Percentiles rank a stretch among this genome's conserved stretches.
These are phyloP conservation scores for Calliphora vomitoria DNA, from an alignment of 2,888 invertebrate species.

Conservation along the genomic window DNA sequence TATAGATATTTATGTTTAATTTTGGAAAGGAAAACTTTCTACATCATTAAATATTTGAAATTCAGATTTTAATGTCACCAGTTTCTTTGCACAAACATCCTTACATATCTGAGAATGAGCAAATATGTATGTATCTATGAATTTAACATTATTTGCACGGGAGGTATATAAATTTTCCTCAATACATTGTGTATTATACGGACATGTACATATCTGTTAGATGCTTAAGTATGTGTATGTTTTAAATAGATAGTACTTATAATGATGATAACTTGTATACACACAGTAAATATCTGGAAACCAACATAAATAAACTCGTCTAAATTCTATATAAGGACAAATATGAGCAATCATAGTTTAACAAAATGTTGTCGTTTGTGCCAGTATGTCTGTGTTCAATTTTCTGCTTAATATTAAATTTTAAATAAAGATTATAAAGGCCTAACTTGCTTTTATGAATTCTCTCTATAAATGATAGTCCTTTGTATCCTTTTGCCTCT, in stretches of 20 bases:
- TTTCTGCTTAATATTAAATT: not conserved
- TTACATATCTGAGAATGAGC: not conserved
- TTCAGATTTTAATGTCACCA: constrained; percentile 1
- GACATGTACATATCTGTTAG: not conserved
- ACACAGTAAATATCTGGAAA: constrained; percentile 42
- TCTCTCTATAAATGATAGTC: not conserved
- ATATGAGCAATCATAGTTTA: constrained; percentile 55
- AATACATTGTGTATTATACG: not conserved
- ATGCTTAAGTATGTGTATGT: not conserved
- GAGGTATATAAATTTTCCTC: constrained; percentile 1
- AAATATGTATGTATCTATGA: not conserved
- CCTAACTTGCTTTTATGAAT: not conserved
- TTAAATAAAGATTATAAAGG: not conserved
- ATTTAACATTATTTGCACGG: not conserved
- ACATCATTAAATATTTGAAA: constrained; percentile 56
- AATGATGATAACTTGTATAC: not conserved
- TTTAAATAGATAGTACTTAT: constrained; percentile 6
- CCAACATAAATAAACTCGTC: constrained; percentile 19
- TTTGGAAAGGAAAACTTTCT: constrained; percentile 23
- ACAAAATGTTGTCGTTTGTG: constrained; percentile 8
- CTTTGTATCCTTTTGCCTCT: too few species aligned
- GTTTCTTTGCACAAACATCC: not conserved
- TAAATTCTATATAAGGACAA: constrained; percentile 24
- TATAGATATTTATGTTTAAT: constrained; percentile 3
- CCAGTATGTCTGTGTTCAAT: not conserved